These are phyloP conservation scores for Cylas formicarius DNA, from an alignment of 1,140 invertebrate species.

Conservation along the genomic window DNA sequence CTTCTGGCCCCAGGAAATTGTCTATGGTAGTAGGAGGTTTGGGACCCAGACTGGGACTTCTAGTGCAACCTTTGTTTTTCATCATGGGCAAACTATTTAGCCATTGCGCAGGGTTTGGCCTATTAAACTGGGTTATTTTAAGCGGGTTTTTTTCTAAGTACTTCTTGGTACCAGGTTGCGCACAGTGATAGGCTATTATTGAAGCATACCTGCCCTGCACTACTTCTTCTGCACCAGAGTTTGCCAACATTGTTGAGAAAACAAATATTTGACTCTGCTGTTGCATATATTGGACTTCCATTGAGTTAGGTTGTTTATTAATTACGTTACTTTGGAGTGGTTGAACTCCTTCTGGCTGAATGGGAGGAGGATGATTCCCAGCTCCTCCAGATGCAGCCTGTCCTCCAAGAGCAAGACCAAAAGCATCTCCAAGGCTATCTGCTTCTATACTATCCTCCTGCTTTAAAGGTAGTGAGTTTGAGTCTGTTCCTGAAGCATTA, in stretches of 20 bases:
- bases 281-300: slow-evolving; percentile 81
- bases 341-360: slow-evolving; percentile 55
- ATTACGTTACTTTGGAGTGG: slow-evolving; percentile 70
- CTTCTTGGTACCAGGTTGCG: slow-evolving; percentile 90
- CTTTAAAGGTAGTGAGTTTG: slow-evolving; percentile 27
- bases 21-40: slow-evolving; percentile 36
- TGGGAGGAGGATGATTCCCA: slow-evolving; percentile 48
- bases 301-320: slow-evolving; percentile 70
- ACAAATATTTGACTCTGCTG: slow-evolving; percentile 98
- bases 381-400: slow-evolving; percentile 41
- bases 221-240: slow-evolving; percentile 89
- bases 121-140: slow-evolving; percentile 79
- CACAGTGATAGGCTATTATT: slow-evolving; percentile 92
- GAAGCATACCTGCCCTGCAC: slow-evolving; percentile 80
- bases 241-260: slow-evolving; percentile 89
- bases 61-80: slow-evolving; percentile 59
- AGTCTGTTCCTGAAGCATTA: slow-evolving; percentile 23
- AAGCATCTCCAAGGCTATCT: slow-evolving; percentile 22
- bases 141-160: slow-evolving; percentile 90
- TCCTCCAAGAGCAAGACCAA: slow-evolving; percentile 21
- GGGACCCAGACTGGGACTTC: slow-evolving; percentile 41
- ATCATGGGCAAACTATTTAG: slow-evolving; percentile 69
- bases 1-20: slow-evolving; percentile 47
- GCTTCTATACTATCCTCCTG: slow-evolving; percentile 28
- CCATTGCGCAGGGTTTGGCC: slow-evolving; percentile 75